Evolutionary conservation across 2,797 vertebrate genomes (phyloP).

Genomic region (Phoxinus dragarum): DNA sequence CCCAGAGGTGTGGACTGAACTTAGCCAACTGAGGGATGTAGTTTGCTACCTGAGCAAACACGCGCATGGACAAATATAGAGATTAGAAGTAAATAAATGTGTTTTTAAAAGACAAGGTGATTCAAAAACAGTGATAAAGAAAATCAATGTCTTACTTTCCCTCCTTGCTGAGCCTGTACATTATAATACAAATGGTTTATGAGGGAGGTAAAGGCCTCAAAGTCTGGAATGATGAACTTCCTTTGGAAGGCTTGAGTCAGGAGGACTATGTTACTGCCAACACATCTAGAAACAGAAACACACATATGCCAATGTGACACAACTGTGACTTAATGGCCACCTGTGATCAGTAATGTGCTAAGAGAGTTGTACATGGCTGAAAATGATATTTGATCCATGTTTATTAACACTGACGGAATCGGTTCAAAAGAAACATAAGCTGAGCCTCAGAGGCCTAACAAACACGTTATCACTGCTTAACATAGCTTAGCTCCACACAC

Average conservation of each 20-base stretch:
- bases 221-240: constrained; percentile 91
- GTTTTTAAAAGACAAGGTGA: neutral
- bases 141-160: constrained; percentile 74
- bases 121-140: neutral
- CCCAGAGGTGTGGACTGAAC: constrained; percentile 89
- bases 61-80: constrained; percentile 10
- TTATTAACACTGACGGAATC: constrained; percentile 6
- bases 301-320: constrained; percentile 32
- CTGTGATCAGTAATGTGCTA: constrained; percentile 38
- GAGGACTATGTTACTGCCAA: constrained; percentile 87
- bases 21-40: constrained; percentile 93
- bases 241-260: constrained; percentile 89
- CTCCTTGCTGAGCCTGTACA: constrained; percentile 76
- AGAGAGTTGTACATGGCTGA: neutral
- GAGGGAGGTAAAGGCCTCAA: constrained; percentile 81
- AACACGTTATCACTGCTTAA: constrained; percentile 2
- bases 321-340: constrained; percentile 21
- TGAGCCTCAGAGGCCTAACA: neutral
- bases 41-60: constrained; percentile 82
- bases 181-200: constrained; percentile 82
- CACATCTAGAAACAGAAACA: constrained; percentile 76
- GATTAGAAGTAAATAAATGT: neutral
- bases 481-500: neutral
- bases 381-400: constrained; percentile 11
- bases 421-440: constrained; percentile 6